Evolutionary conservation across 2,113 vertebrate genomes (phyloP), one percentile per base, ranked within the genome.

Genomic region (Oriolus oriolus): DNA sequence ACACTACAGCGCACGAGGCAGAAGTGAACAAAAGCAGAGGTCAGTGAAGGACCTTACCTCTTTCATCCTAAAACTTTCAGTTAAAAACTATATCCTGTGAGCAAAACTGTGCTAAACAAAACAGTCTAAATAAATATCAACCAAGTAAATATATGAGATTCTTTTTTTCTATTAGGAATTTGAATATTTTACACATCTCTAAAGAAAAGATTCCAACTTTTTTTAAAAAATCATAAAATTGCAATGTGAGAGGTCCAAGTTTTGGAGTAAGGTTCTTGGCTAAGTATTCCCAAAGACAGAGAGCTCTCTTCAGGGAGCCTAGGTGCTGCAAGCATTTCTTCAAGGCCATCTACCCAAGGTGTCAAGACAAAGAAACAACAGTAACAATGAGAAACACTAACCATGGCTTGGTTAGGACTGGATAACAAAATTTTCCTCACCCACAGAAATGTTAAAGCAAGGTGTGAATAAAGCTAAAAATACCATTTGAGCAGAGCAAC

Each of bases 401-500:
- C 35, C 17, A 23, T 3, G 4, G 9, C 15, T 90, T 50, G 10
- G 14, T 89, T 91, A 65, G 23, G 60, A 65, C 42, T 35, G 8
- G n/a, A 15, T 57, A 94, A 91, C 9, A 80, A 92, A 95, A 87
- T n/a, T 33, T 78, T 75, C 33, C 39, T 82, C 53, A 71, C 45
- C 59, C 50, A 80, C 21, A 68, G 35, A 80, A 95, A 89, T 26
- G 35, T 81, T 90, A 89, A 87, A 87, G 35, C 10, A 96, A 95
- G 52, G 69, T 94, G 80, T 61, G 89, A 95, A 73, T 79, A 96
- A 84, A 93, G 39, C 68, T 91, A 87, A 94, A 94, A 91, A 95
- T 94, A 94, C 11, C 35, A 59, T 60, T 21, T 66, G 49, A 93
- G 57, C 15, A 87, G 52, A 91, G 74, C 80, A 96, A 90, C 61